Evolutionary conservation across 2,888 invertebrate species (phyloP).

Genomic region (Eueremaeus valkanovi): DNA sequence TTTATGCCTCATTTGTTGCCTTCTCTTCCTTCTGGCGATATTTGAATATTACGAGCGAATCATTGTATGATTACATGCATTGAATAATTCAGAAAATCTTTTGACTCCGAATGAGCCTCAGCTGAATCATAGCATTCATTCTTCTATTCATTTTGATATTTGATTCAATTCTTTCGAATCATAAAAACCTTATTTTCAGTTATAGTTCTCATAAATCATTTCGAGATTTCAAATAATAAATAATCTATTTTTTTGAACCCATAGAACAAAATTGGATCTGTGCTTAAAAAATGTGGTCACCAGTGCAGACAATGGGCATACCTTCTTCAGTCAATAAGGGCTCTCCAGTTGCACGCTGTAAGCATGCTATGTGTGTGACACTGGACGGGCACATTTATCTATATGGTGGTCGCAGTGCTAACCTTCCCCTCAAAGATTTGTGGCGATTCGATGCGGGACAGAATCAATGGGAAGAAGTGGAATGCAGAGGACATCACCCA

Average conservation of each 20-base stretch:
- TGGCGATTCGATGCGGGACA: constrained; percentile 76
- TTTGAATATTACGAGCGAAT: background rate
- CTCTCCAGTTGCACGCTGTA: constrained; percentile 67
- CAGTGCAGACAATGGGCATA: constrained; percentile 45
- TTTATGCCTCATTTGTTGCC: background rate
- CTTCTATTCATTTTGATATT: background rate
- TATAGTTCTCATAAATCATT: too few species aligned
- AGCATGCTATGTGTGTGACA: constrained; percentile 71
- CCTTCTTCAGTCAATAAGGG: constrained; percentile 51
- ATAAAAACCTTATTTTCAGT: background rate
- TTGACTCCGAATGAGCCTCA: background rate
- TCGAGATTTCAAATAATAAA: too few species aligned
- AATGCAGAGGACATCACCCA: constrained; percentile 60
- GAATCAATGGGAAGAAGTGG: constrained; percentile 70
- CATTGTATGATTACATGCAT: background rate
- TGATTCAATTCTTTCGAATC: background rate
- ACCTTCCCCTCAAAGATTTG: constrained; percentile 74
- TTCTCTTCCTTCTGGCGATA: background rate
- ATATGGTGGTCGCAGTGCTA: constrained; percentile 76
- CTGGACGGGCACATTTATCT: constrained; percentile 73
- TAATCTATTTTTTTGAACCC: background rate
- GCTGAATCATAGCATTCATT: background rate
- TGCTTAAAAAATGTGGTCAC: constrained; percentile 49
- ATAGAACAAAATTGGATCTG: background rate
- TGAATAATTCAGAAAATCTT: background rate